Evolutionary conservation across 2,888 invertebrate genomes (phyloP).

Genomic region (Hartigia nigra): DNA sequence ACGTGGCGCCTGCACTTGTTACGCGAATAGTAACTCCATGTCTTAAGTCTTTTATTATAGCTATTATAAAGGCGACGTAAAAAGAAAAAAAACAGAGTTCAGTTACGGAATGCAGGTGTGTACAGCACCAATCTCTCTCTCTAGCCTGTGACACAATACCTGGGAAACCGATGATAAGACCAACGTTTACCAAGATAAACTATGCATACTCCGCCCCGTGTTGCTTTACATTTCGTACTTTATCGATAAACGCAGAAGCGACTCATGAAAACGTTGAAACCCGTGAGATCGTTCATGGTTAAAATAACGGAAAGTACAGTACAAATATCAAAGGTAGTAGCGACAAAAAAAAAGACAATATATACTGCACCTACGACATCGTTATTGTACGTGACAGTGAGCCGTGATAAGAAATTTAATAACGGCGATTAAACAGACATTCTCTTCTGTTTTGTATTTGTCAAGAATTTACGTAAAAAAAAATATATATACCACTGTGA

Average conservation of each 20-base stretch:
- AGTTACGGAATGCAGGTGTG: constrained; percentile 5
- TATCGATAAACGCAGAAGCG: background rate
- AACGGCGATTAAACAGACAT: background rate
- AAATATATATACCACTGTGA: background rate
- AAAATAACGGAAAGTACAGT: background rate
- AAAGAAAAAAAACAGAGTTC: background rate
- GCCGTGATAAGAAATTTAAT: background rate
- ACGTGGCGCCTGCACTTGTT: background rate
- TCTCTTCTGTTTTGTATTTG: background rate
- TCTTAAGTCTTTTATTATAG: background rate
- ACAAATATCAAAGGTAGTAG: background rate
- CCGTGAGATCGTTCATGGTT: background rate
- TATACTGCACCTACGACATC: background rate
- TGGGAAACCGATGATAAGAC: constrained; percentile 44
- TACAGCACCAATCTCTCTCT: background rate
- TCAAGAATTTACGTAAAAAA: background rate
- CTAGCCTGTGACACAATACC: constrained; percentile 36
- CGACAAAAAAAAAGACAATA: background rate
- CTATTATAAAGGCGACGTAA: background rate
- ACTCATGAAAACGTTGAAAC: background rate
- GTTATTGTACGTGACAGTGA: background rate
- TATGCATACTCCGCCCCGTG: constrained; percentile 22
- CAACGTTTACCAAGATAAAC: constrained; percentile 45
- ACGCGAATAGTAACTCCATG: background rate
- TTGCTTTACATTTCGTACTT: background rate